Percentiles rank a stretch among this genome's conserved stretches.
These are phyloP conservation scores for Drosophila nr. medialis DNA, from an alignment of 2,888 invertebrate species.

Conservation along the genomic window DNA sequence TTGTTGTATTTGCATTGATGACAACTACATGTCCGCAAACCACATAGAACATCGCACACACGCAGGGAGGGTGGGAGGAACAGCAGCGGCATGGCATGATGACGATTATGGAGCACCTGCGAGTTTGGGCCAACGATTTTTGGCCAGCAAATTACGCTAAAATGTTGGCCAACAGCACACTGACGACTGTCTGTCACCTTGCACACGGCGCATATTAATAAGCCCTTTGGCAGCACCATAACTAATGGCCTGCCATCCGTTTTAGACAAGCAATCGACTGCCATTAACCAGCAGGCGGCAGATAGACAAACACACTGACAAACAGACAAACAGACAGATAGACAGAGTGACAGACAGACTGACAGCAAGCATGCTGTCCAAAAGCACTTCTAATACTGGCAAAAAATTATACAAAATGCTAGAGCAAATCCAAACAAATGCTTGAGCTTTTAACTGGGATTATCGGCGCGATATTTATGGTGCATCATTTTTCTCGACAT, in stretches of 20 bases:
- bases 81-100: conserved; percentile 24
- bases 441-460: conserved; percentile 76
- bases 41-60: conserved; percentile 5
- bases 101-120: conserved; percentile 76
- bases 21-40: conserved; percentile 73
- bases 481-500: conserved; percentile 64
- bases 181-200: conserved; percentile 52
- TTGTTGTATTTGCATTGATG: conserved; percentile 75
- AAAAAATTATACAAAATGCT: conserved; percentile 42
- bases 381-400: conserved; percentile 35
- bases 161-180: conserved; percentile 48
- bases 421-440: conserved; percentile 74
- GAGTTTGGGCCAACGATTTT: conserved; percentile 45
- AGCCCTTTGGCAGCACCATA: conserved; percentile 72
- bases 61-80: background rate
- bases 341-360: background rate
- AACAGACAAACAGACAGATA: background rate
- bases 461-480: conserved; percentile 76
- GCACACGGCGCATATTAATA: conserved; percentile 69
- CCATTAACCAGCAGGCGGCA: conserved; percentile 64
- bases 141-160: conserved; percentile 48
- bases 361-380: conserved; percentile 17
- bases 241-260: conserved; percentile 72
- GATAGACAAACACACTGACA: background rate
- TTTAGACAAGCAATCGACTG: conserved; percentile 60